Percentiles rank a stretch among this genome's conserved stretches.
phyloP scores from a whole-genome alignment of 1,140 invertebrate genomes.

The Drosophila chauvacae region DNA sequence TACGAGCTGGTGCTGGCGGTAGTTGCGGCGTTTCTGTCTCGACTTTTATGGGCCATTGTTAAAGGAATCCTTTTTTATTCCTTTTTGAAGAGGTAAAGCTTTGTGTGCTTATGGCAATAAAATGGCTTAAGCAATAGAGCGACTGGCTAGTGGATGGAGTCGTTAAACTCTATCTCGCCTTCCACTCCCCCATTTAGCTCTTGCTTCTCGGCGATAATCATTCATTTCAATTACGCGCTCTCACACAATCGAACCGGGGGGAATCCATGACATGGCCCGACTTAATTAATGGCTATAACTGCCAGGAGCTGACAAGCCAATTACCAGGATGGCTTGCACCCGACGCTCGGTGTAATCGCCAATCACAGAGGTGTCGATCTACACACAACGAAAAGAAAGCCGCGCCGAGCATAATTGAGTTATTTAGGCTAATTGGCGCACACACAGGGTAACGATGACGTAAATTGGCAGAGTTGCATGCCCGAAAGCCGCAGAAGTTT shows the following conservation, averaged over 20 bases:
- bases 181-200: neutral
- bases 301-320: conserved; percentile 47
- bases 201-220: conserved; percentile 24
- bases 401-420: conserved; percentile 69
- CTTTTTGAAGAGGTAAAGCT: conserved; percentile 16
- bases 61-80: conserved; percentile 29
- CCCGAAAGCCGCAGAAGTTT: conserved; percentile 58
- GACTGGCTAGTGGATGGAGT: neutral
- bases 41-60: conserved; percentile 46
- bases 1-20: conserved; percentile 48
- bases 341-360: conserved; percentile 50
- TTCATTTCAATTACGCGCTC: conserved; percentile 48
- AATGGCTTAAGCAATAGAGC: conserved; percentile 28
- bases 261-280: conserved; percentile 11
- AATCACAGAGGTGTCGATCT: conserved; percentile 69
- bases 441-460: conserved; percentile 25
- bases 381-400: conserved; percentile 24
- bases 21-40: conserved; percentile 11
- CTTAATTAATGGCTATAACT: conserved; percentile 61
- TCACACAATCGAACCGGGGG: conserved; percentile 7
- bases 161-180: conserved; percentile 14
- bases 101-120: conserved; percentile 38
- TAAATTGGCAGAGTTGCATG: conserved; percentile 58
- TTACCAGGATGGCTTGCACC: conserved; percentile 48
- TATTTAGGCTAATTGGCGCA: conserved; percentile 75